These are phyloP conservation scores for Ormyrus rosae DNA, from an alignment of 2,888 invertebrate species.

Conservation along the genomic window DNA sequence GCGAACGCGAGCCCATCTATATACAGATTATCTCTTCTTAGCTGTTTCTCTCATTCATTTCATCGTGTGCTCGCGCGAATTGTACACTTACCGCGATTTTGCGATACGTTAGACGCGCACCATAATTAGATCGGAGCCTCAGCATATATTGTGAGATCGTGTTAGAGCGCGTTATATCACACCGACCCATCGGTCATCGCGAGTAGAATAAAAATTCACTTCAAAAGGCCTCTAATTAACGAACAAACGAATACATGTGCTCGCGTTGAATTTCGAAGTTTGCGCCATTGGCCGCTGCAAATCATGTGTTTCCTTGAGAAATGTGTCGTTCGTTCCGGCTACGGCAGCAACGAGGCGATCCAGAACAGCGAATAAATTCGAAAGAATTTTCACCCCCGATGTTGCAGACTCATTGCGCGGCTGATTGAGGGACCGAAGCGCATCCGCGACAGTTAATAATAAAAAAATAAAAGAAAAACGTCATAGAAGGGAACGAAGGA, in stretches of 20 bases:
- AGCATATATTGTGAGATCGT: background rate
- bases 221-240: no score
- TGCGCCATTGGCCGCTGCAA: slow-evolving; percentile 34
- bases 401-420: slow-evolving; percentile 3
- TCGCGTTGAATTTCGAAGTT: slow-evolving; percentile 37
- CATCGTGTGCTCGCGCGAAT: background rate
- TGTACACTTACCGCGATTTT: slow-evolving; percentile 9
- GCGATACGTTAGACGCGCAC: background rate
- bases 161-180: slow-evolving; percentile 34
- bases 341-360: slow-evolving; percentile 40
- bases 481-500: background rate
- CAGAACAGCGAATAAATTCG: slow-evolving; percentile 23
- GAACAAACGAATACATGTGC: background rate
- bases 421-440: background rate
- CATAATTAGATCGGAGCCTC: slow-evolving; percentile 27
- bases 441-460: background rate
- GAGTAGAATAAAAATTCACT: no score
- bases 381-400: slow-evolving; percentile 6
- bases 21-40: background rate
- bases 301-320: slow-evolving; percentile 49
- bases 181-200: no score
- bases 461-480: slow-evolving; percentile 10
- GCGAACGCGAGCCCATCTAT: background rate
- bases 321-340: slow-evolving; percentile 45
- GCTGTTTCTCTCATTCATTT: background rate